phyloP scores from a whole-genome alignment of 2,888 invertebrate species.

The Hyles lineata region DNA sequence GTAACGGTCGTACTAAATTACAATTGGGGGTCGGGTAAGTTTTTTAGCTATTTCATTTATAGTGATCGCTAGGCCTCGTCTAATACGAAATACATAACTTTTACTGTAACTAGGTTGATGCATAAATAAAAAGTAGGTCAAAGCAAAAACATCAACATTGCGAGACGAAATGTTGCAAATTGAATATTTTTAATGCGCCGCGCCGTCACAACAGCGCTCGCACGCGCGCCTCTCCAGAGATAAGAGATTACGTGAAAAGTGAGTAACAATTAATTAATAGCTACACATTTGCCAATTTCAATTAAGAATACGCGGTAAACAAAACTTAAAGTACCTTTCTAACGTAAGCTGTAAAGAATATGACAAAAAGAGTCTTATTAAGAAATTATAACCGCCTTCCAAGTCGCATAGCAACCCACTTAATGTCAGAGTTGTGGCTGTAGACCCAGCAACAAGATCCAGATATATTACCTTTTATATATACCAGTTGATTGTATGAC shows the following conservation, averaged over 20 bases:
- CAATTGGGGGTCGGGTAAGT: slow-evolving; percentile 66
- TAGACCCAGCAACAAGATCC: too few species aligned
- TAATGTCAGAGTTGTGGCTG: too few species aligned
- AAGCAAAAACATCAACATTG: slow-evolving; percentile 33
- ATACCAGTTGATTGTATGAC: too few species aligned
- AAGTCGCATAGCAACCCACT: too few species aligned
- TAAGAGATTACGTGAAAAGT: neutral
- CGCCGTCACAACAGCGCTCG: neutral
- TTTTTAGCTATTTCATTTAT: slow-evolving; percentile 69
- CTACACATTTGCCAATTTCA: neutral
- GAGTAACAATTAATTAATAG: slow-evolving; percentile 13
- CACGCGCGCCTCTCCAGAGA: neutral
- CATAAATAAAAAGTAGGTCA: slow-evolving; percentile 39
- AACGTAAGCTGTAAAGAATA: too few species aligned
- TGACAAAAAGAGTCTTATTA: too few species aligned
- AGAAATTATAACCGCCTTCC: too few species aligned
- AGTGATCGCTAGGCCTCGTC: slow-evolving; percentile 49
- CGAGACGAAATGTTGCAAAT: slow-evolving; percentile 17
- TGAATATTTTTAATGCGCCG: slow-evolving; percentile 11
- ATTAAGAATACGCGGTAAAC: neutral
- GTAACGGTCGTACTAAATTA: slow-evolving; percentile 72
- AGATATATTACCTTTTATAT: too few species aligned
- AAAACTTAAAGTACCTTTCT: too few species aligned
- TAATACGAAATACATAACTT: slow-evolving; percentile 55
- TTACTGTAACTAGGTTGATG: slow-evolving; percentile 36